Evolutionary conservation across 1,140 invertebrate species (phyloP).

Genomic region (Elysia chlorotica): DNA sequence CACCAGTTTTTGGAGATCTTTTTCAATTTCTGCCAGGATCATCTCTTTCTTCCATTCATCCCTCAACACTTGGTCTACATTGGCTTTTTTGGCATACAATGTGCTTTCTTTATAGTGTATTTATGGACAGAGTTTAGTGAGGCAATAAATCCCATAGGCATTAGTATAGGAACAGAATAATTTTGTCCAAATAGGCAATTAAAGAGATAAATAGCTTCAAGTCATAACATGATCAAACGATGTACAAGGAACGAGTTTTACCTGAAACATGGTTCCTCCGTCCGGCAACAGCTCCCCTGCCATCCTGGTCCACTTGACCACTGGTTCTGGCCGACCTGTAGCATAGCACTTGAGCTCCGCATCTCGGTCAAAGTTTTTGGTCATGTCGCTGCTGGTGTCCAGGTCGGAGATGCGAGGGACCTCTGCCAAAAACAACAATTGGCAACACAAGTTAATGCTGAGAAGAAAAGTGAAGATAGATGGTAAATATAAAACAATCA

Average conservation of each 20-base stretch:
- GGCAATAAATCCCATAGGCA: neutral
- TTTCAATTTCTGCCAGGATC: too few species aligned
- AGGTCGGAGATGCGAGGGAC: slow-evolving; percentile 42
- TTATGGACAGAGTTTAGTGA: neutral
- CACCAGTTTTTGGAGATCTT: too few species aligned
- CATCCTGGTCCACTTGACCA: slow-evolving; percentile 40
- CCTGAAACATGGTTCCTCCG: slow-evolving; percentile 39
- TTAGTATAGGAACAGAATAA: neutral
- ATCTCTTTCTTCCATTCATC: neutral
- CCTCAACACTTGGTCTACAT: neutral
- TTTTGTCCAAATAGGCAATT: neutral
- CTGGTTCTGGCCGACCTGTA: slow-evolving; percentile 39
- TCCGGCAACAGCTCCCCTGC: slow-evolving; percentile 42
- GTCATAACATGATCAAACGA: neutral
- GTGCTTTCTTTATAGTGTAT: neutral
- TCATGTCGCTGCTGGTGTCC: slow-evolving; percentile 42
- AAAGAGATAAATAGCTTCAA: neutral
- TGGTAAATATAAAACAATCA: too few species aligned
- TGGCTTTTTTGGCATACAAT: neutral
- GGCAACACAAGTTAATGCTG: too few species aligned
- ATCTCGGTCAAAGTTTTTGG: slow-evolving; percentile 33
- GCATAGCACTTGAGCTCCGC: slow-evolving; percentile 38
- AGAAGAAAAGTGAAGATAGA: too few species aligned
- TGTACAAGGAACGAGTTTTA: slow-evolving; percentile 1
- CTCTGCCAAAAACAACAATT: too few species aligned